phyloP scores from a whole-genome alignment of 2,113 vertebrate genomes.

The Prinia subflava region DNA sequence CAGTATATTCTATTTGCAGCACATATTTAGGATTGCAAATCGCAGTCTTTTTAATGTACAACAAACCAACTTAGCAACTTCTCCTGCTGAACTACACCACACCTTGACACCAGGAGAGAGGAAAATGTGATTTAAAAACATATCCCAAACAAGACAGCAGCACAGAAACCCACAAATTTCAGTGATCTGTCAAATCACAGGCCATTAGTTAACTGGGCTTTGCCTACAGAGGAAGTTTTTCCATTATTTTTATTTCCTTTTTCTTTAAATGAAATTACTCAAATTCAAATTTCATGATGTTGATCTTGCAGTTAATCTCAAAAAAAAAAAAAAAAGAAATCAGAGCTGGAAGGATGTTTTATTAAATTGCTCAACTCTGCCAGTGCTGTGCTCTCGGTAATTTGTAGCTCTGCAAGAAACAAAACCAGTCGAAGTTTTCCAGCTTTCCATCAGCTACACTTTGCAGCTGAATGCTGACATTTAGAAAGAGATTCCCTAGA shows the following conservation, averaged over 20 bases:
- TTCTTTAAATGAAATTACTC: background rate
- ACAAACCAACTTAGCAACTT: background rate
- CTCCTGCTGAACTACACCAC: background rate
- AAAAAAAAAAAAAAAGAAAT: background rate
- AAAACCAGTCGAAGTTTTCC: background rate
- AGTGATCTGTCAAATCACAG: background rate
- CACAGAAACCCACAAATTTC: background rate
- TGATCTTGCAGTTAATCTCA: background rate
- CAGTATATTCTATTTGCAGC: conserved; percentile 1
- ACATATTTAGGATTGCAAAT: background rate
- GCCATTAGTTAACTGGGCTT: background rate
- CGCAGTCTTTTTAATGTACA: background rate
- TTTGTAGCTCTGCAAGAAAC: background rate
- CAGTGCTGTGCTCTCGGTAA: background rate
- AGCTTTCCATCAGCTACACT: background rate
- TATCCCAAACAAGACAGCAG: background rate
- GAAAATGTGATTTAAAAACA: background rate
- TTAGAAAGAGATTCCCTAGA: background rate
- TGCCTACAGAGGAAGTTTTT: background rate
- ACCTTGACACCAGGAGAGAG: background rate
- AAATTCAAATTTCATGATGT: background rate
- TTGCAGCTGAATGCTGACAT: background rate
- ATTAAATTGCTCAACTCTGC: background rate
- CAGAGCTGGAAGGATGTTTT: background rate
- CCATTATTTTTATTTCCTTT: background rate